phyloP scores from a whole-genome alignment of 2,888 invertebrate species.

The Microplitis manilae region DNA sequence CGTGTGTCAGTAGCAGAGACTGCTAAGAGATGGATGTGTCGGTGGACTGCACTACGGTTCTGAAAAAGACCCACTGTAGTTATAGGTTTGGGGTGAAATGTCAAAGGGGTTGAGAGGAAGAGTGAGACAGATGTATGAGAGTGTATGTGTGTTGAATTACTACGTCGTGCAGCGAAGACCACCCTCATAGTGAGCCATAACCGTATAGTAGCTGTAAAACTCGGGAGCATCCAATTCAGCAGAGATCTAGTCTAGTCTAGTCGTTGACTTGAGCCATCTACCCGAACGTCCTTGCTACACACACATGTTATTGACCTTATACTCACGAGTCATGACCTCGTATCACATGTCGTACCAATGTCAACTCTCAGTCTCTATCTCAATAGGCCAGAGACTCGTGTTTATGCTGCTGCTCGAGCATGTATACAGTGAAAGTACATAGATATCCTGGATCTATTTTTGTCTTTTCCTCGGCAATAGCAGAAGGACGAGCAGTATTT shows the following conservation, averaged over 20 bases:
- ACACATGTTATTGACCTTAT: constrained; percentile 1
- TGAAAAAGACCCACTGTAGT: constrained; percentile 19
- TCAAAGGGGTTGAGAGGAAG: constrained; percentile 37
- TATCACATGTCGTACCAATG: constrained; percentile 1
- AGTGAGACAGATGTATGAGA: constrained; percentile 35
- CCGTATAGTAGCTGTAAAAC: background rate
- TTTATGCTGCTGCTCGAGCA: background rate
- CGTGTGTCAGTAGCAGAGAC: constrained; percentile 23
- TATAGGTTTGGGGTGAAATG: constrained; percentile 15
- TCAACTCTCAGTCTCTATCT: constrained; percentile 1
- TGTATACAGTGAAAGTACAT: background rate
- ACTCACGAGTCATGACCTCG: background rate
- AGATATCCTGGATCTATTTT: background rate
- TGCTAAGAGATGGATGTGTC: constrained; percentile 46
- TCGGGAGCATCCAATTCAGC: background rate
- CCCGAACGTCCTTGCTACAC: background rate
- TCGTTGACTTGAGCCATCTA: background rate
- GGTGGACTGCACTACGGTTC: constrained; percentile 13
- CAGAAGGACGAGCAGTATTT: background rate
- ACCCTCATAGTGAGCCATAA: background rate
- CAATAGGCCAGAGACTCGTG: background rate
- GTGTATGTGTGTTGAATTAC: background rate
- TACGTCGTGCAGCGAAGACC: background rate
- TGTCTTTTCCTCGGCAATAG: background rate
- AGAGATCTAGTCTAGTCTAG: background rate